Base-by-base conservation (phyloP, 2,113 vertebrate genomes). In the Nothobranchius kuhntae region DNA sequence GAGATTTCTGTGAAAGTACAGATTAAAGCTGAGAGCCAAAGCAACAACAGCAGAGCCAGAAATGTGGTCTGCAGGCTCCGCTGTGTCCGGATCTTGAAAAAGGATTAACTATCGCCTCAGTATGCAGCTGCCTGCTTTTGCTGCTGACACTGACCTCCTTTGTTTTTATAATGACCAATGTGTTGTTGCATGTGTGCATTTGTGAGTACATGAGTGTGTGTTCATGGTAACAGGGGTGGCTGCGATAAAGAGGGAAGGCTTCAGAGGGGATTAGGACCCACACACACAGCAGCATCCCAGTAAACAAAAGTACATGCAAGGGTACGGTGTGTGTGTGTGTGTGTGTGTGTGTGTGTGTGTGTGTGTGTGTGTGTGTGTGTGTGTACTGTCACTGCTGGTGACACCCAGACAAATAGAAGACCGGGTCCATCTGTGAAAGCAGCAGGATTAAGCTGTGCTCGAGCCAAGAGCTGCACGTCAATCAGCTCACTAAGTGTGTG, bases 341-440 rank as follows among this genome's bases (percentile, higher is more conserved):
- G 35, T 67, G 53, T 40, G 38, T 40, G 38, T 40, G 38, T 40
- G 38, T 40, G 38, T 40, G 38, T 40, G 44, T 52, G 65, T 63
- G 46, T 53, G 59, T 69, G 58, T 67, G 38, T 68, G 15, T 62
- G 35, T 38, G 44, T 35, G 26, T 55, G 42, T 58, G 65, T 50
- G 45, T 67, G 53, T 56, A 15, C 47, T 60, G 53, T 68, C 68
- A 47, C 68, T 68, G 64, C 71, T 79, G 82, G 73, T 84, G 71
- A 86, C 87, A 86, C 77, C 52, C 78, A 88, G 83, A 89, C 84
- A 91, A 85, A 89, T 89, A 88, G 77, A 86, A 87, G 82, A 88
- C 80, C 68, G 81, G 80, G 80, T 83, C 87, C 89, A 91, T 92
- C 87, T 91, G 89, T 85, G 85, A 86, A 86, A 83, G 71, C 81